Evolutionary conservation across 2,888 invertebrate genomes (phyloP).

Genomic region (Parnassius smintheus): DNA sequence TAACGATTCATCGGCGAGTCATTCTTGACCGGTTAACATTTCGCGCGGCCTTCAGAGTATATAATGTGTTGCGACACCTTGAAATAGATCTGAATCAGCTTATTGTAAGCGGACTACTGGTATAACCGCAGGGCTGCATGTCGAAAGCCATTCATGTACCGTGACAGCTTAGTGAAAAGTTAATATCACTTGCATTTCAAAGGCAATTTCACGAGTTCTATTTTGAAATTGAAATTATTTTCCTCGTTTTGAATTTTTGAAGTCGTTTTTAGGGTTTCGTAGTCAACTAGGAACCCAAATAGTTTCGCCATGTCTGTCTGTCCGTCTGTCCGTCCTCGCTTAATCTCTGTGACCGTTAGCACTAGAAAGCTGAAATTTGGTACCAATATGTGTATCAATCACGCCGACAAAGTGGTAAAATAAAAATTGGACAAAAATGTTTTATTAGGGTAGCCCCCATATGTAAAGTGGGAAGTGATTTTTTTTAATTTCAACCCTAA

Average conservation of each 20-base stretch:
- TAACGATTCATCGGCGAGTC: slow-evolving; percentile 55
- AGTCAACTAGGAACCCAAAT: too few species aligned
- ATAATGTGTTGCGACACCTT: slow-evolving; percentile 53
- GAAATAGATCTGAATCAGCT: slow-evolving; percentile 29
- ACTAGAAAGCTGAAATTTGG: too few species aligned
- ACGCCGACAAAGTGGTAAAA: too few species aligned
- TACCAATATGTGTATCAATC: too few species aligned
- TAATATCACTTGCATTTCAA: slow-evolving; percentile 20
- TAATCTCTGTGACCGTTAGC: too few species aligned
- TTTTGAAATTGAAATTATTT: background rate
- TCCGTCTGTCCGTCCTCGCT: too few species aligned
- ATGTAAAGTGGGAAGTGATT: too few species aligned
- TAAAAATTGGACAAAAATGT: too few species aligned
- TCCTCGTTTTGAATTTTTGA: background rate
- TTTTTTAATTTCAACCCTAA: too few species aligned
- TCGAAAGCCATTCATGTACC: slow-evolving; percentile 15
- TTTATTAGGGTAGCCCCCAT: too few species aligned
- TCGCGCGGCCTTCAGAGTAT: slow-evolving; percentile 59
- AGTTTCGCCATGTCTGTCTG: too few species aligned
- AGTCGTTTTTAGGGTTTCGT: too few species aligned
- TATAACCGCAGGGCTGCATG: slow-evolving; percentile 13
- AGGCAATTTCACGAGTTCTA: background rate
- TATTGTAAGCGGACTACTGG: slow-evolving; percentile 25
- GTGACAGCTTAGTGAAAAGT: slow-evolving; percentile 23
- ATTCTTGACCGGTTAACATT: slow-evolving; percentile 69